A percentile compares a stretch with the other conserved stretches of the same genome.
Conservation (phyloP, 2,113 vertebrate species). For the Craseonycteris thonglongyai region DNA sequence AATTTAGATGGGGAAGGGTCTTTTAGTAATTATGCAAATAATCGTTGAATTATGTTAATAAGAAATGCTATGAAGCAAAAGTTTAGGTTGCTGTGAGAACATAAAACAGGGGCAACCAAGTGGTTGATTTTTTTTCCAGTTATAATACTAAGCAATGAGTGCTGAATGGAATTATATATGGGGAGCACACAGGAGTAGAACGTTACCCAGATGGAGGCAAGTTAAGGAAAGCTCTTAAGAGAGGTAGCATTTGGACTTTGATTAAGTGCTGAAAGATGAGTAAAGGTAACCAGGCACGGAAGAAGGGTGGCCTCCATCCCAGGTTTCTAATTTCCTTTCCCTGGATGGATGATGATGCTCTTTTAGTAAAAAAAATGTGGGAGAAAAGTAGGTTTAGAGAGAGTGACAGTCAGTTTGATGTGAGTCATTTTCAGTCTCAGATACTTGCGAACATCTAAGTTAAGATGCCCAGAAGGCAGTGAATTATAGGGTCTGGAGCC, state of each 20-base stretch:
- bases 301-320: not conserved
- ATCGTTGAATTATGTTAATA: not conserved
- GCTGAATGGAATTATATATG: rapidly evolving
- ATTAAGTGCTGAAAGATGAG: not conserved
- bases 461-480: not conserved
- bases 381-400: not conserved
- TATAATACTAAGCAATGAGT: no score
- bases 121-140: not conserved
- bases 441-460: not conserved
- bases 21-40: not conserved
- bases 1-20: not conserved
- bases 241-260: not conserved
- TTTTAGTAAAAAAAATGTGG: not conserved
- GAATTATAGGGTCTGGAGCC: not conserved
- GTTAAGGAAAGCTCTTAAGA: not conserved
- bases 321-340: not conserved
- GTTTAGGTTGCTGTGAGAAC: not conserved
- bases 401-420: not conserved
- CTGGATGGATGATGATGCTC: not conserved
- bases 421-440: not conserved
- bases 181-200: rapidly evolving
- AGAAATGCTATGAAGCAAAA: not conserved
- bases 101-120: no score
- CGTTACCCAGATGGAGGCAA: not conserved
- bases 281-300: not conserved